Evolutionary conservation across 2,888 invertebrate species (phyloP), one percentile per base, ranked within the genome.

Genomic region (Drosophila melanosoma): DNA sequence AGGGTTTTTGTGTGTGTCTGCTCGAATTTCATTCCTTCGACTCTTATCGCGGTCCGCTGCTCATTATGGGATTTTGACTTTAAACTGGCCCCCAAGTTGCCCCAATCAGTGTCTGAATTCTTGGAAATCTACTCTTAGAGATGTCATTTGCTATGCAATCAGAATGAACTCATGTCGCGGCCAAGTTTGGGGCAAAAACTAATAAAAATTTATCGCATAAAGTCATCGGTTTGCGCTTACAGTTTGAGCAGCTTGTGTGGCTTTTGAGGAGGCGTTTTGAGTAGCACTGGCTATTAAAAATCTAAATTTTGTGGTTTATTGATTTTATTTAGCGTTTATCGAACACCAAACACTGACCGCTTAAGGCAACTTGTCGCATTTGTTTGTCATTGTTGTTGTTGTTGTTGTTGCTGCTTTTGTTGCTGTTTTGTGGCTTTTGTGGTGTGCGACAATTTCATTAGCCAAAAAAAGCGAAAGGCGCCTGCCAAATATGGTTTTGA

Each of bases 361-460:
- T 81, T 83, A 83, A 61, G 83, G 83, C 72, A 86, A 74, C 85
- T 67, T 59, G 76, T 56, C 64, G 35, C 38, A 48, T 54, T 68
- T 52, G 59, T 52, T 52, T 75, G 63, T n/a, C 68, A 20, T 56
- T 42, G 29, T 20, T 68, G 29, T 26, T 53, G 11, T 7, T 71
- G 59, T 35, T 63, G 38, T 35, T 51, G 40, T 60, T 68, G 69
- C 40, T 67, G 36, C 58, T 52, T 11, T 45, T 15, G 36, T 3
- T 36, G 36, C 15, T 48, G 35, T 17, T 17, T 29, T 29, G 29
- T 6, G 29, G 45, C 32, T 64, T 67, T 40, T 81, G 64, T 63
- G 64, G 60, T 81, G 45, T 76, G 89, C 75, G 89, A 86, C 85
- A 86, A 88, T 88, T 86, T 80, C 84, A 88, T 86, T 86, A 86